phyloP scores from a whole-genome alignment of 1,140 invertebrate genomes.

The Trypoxylus dichotomus region DNA sequence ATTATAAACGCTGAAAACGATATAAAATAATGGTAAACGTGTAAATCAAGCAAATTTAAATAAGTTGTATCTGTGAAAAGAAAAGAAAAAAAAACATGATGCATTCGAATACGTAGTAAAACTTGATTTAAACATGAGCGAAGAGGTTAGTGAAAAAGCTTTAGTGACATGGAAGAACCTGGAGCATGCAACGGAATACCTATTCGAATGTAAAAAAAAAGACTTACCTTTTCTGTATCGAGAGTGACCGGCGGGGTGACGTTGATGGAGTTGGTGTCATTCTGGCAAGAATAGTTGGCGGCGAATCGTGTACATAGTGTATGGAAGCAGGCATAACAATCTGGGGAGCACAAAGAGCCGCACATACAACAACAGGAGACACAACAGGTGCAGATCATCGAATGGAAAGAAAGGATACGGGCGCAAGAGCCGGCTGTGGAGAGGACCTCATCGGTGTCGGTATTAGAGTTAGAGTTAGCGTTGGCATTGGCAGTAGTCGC shows the following conservation, averaged over 20 bases:
- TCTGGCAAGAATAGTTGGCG: constrained; percentile 60
- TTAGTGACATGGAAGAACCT: constrained; percentile 5
- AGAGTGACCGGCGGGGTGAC: constrained; percentile 56
- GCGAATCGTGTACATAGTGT: constrained; percentile 61
- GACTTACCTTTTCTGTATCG: constrained; percentile 60
- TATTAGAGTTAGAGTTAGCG: not conserved
- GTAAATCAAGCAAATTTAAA: not conserved
- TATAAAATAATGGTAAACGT: not conserved
- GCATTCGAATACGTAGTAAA: not conserved
- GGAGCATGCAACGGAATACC: not conserved
- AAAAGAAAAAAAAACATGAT: not conserved
- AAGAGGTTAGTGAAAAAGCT: not conserved
- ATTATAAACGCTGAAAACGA: not conserved
- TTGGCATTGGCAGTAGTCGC: constrained; percentile 16
- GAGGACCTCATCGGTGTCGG: constrained; percentile 27
- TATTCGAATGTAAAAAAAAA: constrained; percentile 12
- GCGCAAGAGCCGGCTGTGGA: constrained; percentile 52
- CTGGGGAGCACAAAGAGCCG: constrained; percentile 63
- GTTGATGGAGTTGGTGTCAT: constrained; percentile 55
- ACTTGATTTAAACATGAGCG: not conserved
- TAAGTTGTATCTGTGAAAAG: no score
- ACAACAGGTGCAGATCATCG: constrained; percentile 58
- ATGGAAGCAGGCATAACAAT: constrained; percentile 70
- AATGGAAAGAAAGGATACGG: constrained; percentile 58
- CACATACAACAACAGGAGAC: constrained; percentile 63